These are phyloP conservation scores for Alectura lathami DNA, from an alignment of 2,113 vertebrate genomes.

Conservation along the genomic window DNA sequence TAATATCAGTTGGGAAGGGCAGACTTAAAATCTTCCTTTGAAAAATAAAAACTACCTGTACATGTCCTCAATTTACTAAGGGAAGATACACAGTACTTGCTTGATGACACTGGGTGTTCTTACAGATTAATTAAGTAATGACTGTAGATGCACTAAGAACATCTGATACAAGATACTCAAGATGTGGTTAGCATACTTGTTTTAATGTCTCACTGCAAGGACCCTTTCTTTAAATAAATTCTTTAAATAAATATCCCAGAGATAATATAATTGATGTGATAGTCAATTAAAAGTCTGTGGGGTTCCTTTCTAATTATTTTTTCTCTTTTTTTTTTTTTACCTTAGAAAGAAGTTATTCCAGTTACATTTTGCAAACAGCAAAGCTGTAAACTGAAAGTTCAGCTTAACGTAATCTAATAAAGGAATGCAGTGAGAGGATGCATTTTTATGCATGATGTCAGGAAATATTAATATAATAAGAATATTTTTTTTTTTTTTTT, in stretches of 20 bases:
- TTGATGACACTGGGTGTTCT: background rate
- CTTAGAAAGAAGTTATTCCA: conserved; percentile 5
- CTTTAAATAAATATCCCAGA: background rate
- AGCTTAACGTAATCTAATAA: background rate
- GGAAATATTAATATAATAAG: background rate
- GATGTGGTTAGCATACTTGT: background rate
- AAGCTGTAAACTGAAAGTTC: background rate
- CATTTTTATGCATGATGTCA: background rate
- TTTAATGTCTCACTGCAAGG: background rate
- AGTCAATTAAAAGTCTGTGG: background rate
- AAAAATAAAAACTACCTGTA: background rate
- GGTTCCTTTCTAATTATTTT: background rate
- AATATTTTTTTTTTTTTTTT: background rate
- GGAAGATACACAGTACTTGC: conserved; percentile 23
- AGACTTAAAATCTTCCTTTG: background rate
- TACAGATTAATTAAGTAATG: conserved; percentile 6
- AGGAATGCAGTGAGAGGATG: background rate
- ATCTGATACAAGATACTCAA: background rate
- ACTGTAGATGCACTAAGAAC: background rate
- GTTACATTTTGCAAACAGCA: background rate
- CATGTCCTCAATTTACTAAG: background rate
- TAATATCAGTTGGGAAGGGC: background rate
- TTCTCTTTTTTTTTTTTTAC: background rate
- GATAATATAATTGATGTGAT: background rate
- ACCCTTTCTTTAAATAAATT: background rate